Conservation (phyloP, 2,113 vertebrate species). For the Coptodon bakossiorum region DNA sequence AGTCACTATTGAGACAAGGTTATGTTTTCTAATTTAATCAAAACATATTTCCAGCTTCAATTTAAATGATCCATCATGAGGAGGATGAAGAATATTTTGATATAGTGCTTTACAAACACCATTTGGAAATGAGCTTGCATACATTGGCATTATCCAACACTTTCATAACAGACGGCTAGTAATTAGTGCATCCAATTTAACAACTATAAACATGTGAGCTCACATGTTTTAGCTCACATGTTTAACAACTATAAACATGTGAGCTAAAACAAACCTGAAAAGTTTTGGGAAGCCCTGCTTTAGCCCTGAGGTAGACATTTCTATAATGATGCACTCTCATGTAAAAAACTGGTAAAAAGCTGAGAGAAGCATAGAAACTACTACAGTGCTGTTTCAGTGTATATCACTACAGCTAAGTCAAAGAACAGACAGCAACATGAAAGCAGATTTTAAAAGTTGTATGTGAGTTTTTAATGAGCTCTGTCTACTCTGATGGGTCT, state of each 20-base stretch:
- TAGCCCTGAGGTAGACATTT: neutral
- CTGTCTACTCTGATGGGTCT: neutral
- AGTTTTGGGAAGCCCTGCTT: neutral
- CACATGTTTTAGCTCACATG: no score
- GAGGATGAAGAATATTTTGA: neutral
- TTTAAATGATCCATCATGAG: neutral
- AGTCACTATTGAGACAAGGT: neutral
- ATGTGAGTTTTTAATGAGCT: neutral
- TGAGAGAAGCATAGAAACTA: neutral
- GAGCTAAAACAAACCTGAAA: neutral
- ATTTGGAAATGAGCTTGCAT: neutral
- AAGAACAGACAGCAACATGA: neutral
- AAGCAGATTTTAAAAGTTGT: neutral
- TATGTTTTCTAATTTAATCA: neutral
- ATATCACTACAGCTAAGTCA: neutral
- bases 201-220: neutral
- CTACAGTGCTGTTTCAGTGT: neutral
- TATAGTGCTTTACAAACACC: neutral
- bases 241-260: neutral
- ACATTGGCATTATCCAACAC: neutral
- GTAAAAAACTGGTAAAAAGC: neutral
- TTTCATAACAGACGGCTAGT: neutral
- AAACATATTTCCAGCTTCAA: neutral
- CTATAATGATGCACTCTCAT: neutral
- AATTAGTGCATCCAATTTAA: neutral